Base-by-base conservation (phyloP, 2,797 vertebrate genomes). In the Notolabrus celidotus region DNA sequence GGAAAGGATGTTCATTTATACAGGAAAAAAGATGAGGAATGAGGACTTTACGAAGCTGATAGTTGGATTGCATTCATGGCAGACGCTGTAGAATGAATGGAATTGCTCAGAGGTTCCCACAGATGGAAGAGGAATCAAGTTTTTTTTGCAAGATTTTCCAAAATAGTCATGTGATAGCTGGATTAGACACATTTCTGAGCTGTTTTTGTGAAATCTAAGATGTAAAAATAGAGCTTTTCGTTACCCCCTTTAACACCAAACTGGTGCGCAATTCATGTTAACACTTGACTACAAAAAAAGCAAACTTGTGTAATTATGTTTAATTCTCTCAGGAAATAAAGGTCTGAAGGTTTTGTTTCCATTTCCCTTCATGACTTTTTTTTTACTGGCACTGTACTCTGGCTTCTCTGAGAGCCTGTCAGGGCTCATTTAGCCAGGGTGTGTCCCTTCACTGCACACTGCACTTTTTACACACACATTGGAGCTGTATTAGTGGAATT, bases 391-490 rank as follows among this genome's bases (percentile, higher is more conserved):
- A 51, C 25, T 83, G 38, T 50, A 23, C 63, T 57, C 72, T 68
- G 52, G 63, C 51, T 0, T 71, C 68, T 71, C 52, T 52, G 11
- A 79, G 69, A 68, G 75, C 77, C 77, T 82, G 83, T 80, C 79
- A 85, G 67, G 86, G 80, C 83, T 86, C 84, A 89, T 91, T 89
- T 84, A 80, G 65, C 56, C 39, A 10, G 85, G 83, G 85, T 60
- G 83, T 89, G 86, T 80, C 72, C 56, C 67, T 73, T 76, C 19
- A 69, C 71, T 66, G 62, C 77, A 81, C 75, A 60, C 22, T 71
- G 62, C 71, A 76, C 66, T 80, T 79, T 79, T 76, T 47, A 78
- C 67, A 79, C 23, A 76, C 74, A 72, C 81, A 76, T 77, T 80
- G 39, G 65, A 80, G 74, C 22, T 65, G 22, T 70, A 71, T 75